Conservation (phyloP, 2,888 invertebrate genomes). For the Hyppa rectilinea region DNA sequence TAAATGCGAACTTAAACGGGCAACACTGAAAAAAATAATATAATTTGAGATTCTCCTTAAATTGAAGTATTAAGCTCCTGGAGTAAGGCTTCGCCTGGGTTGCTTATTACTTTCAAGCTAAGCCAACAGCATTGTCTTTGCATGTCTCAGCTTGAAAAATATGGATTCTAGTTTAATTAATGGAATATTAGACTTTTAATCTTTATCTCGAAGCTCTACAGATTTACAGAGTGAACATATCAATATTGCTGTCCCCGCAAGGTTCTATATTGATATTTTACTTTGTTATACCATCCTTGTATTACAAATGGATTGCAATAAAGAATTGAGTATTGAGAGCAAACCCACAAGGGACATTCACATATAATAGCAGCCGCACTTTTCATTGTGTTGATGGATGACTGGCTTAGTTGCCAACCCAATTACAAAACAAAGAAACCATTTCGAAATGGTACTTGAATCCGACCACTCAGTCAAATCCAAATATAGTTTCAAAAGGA, state of each 20-base stretch:
- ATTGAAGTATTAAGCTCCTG: background rate
- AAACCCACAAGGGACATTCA: background rate
- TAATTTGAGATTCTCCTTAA: background rate
- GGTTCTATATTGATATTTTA: too few relatives aligned
- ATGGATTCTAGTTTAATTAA: background rate
- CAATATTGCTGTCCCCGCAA: too few relatives aligned
- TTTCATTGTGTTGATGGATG: background rate
- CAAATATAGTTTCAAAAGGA: constrained; percentile 34
- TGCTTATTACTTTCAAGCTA: background rate
- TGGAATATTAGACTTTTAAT: background rate
- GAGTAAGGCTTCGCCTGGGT: background rate
- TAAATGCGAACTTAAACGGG: constrained; percentile 16
- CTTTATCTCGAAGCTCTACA: background rate
- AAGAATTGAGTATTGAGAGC: too few relatives aligned
- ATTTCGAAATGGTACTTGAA: constrained; percentile 8
- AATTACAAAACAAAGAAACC: constrained; percentile 3
- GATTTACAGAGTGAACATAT: too few relatives aligned
- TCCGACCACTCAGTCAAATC: background rate
- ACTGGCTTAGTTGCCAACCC: background rate
- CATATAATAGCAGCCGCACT: background rate
- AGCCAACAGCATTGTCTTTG: background rate
- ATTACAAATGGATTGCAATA: too few relatives aligned
- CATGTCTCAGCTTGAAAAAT: background rate
- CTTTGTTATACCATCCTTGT: too few relatives aligned
- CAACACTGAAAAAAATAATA: background rate